Evolutionary conservation across 2,113 vertebrate genomes (phyloP).

Genomic region (Cranoglanis bouderius): DNA sequence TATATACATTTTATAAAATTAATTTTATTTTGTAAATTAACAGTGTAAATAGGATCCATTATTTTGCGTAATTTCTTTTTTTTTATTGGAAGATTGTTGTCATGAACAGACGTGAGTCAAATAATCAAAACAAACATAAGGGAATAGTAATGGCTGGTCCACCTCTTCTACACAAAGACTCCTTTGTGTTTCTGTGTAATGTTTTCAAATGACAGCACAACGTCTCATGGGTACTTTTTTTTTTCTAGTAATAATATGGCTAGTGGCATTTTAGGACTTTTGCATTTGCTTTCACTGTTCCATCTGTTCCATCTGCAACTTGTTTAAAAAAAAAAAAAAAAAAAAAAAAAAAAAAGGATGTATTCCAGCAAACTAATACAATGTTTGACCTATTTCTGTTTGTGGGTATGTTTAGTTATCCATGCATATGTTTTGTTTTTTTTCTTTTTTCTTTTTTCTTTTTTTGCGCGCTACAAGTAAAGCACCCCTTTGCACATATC

Average conservation of each 20-base stretch:
- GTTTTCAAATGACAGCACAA: slow-evolving; percentile 8
- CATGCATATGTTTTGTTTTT: slow-evolving; percentile 37
- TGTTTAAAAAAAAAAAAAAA: too few relatives aligned
- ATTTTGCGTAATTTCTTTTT: slow-evolving; percentile 78
- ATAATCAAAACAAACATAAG: slow-evolving; percentile 51
- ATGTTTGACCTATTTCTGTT: slow-evolving; percentile 48
- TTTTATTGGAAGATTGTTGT: slow-evolving; percentile 58
- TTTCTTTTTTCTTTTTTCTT: not conserved
- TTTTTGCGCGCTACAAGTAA: slow-evolving; percentile 66
- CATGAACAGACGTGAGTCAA: slow-evolving; percentile 58
- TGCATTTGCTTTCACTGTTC: not conserved
- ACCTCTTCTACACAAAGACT: slow-evolving; percentile 26
- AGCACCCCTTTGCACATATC: slow-evolving; percentile 75
- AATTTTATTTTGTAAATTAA: slow-evolving; percentile 89
- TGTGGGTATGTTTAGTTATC: slow-evolving; percentile 69
- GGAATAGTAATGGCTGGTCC: slow-evolving; percentile 41
- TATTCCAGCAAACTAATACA: slow-evolving; percentile 6
- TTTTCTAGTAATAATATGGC: not conserved
- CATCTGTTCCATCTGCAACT: not conserved
- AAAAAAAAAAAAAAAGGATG: too few relatives aligned
- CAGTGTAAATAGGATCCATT: slow-evolving; percentile 82
- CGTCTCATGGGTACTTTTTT: not conserved
- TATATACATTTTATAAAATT: slow-evolving; percentile 76
- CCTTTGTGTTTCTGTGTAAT: slow-evolving; percentile 28
- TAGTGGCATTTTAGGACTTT: slow-evolving; percentile 1